A percentile compares a stretch with the other conserved stretches of the same genome.
These are phyloP conservation scores for Liodrosophila aerea DNA, from an alignment of 2,888 invertebrate genomes.

Conservation along the genomic window DNA sequence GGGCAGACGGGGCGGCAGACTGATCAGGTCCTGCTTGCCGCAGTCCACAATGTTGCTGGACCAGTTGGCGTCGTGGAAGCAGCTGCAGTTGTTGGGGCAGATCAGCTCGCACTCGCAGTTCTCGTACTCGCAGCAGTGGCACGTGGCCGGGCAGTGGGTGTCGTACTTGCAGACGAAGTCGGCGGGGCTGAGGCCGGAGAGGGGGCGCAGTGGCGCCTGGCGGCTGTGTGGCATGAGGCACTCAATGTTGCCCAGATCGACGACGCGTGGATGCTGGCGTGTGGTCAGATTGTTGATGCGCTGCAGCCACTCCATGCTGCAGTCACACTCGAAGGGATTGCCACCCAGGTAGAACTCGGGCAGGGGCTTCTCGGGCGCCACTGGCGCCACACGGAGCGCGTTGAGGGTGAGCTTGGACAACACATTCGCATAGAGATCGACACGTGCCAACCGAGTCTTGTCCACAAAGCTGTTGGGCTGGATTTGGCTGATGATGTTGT, in stretches of 20 bases:
- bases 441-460: constrained; percentile 91
- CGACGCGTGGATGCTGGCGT: constrained; percentile 92
- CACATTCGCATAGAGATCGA: constrained; percentile 95
- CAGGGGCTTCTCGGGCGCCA: constrained; percentile 86
- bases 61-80: constrained; percentile 97
- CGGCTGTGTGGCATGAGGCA: constrained; percentile 93
- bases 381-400: constrained; percentile 89
- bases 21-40: constrained; percentile 84
- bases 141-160: constrained; percentile 95
- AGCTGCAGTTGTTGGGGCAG: constrained; percentile 95
- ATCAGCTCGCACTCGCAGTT: constrained; percentile 98
- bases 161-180: constrained; percentile 96
- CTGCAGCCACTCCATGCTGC: constrained; percentile 97
- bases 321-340: constrained; percentile 97
- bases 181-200: constrained; percentile 89
- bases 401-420: constrained; percentile 91
- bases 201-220: constrained; percentile 90
- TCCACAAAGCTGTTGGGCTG: constrained; percentile 93
- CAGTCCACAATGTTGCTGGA: constrained; percentile 96
- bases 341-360: constrained; percentile 96
- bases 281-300: constrained; percentile 93
- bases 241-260: constrained; percentile 94
- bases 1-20: constrained; percentile 90
- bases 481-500: constrained; percentile 91
- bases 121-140: constrained; percentile 98